These are phyloP conservation scores for Drosophila aldrichi DNA, from an alignment of 2,888 invertebrate species.

Conservation along the genomic window DNA sequence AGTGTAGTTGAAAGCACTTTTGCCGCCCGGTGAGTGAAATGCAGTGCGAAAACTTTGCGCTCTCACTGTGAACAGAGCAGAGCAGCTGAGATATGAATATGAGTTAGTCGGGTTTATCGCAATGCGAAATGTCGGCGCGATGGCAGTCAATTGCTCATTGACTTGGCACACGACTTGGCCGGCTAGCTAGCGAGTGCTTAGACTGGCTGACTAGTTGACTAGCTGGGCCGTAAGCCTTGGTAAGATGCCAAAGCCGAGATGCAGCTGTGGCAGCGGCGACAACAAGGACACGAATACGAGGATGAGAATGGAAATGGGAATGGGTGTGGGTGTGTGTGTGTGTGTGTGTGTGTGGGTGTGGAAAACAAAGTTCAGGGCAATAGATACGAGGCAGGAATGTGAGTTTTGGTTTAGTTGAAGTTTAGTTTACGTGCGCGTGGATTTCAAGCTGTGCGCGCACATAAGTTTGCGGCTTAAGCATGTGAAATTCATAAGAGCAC, in stretches of 20 bases:
- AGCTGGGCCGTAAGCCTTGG: slow-evolving; percentile 55
- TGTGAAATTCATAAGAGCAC: slow-evolving; percentile 78
- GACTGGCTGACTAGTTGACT: slow-evolving; percentile 9
- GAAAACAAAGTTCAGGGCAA: slow-evolving; percentile 46
- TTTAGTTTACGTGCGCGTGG: slow-evolving; percentile 78
- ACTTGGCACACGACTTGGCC: slow-evolving; percentile 54
- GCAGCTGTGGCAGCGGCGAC: slow-evolving; percentile 51
- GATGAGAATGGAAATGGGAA: background rate
- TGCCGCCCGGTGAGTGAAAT: slow-evolving; percentile 19
- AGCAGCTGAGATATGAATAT: slow-evolving; percentile 57
- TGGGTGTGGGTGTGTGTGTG: background rate
- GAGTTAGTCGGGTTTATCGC: slow-evolving; percentile 27
- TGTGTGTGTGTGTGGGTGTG: background rate
- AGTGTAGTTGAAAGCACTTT: slow-evolving; percentile 39
- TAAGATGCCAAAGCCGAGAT: slow-evolving; percentile 56
- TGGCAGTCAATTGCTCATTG: slow-evolving; percentile 76
- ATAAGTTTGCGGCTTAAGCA: slow-evolving; percentile 81
- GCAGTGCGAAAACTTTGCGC: slow-evolving; percentile 48
- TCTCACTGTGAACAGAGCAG: slow-evolving; percentile 40
- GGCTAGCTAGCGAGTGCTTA: slow-evolving; percentile 50
- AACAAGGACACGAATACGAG: slow-evolving; percentile 7
- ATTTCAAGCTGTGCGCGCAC: slow-evolving; percentile 81
- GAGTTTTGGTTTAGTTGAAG: slow-evolving; percentile 65
- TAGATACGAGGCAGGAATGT: slow-evolving; percentile 31
- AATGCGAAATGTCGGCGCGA: slow-evolving; percentile 31